Evolutionary conservation across 1,140 invertebrate genomes (phyloP).

Genomic region (Drosophila tani): DNA sequence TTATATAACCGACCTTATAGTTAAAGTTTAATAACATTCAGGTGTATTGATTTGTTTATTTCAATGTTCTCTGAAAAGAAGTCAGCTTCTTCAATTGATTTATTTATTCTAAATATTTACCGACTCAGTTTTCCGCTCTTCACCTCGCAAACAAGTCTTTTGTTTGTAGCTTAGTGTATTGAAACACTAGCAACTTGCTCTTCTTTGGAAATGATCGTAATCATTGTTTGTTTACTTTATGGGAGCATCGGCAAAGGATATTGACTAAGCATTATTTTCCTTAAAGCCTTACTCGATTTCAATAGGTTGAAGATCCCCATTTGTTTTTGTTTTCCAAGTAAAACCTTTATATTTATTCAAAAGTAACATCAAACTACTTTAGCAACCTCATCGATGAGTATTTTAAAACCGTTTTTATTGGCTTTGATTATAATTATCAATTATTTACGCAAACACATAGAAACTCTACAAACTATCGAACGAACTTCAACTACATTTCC

Average conservation of each 20-base stretch:
- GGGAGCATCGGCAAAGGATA: not conserved
- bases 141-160: not conserved
- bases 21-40: too few relatives aligned
- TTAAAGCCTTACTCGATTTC: not conserved
- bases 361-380: not conserved
- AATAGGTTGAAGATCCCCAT: not conserved
- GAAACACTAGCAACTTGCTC: not conserved
- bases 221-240: conserved; percentile 1
- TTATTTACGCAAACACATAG: conserved; percentile 29
- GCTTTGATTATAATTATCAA: conserved; percentile 24
- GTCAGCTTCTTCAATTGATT: not conserved
- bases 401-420: conserved; percentile 13
- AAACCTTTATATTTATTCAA: not conserved
- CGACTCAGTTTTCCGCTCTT: not conserved
- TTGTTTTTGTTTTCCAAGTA: not conserved
- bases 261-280: not conserved
- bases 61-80: not conserved
- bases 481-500: conserved; percentile 62
- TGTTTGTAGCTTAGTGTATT: conserved; percentile 7
- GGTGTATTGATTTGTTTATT: not conserved
- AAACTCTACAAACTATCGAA: conserved; percentile 26
- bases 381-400: not conserved
- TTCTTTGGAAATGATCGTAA: not conserved
- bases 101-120: not conserved
- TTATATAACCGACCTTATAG: not conserved